Conservation (phyloP, 2,888 invertebrate genomes). For the Quadroppia sp. region DNA sequence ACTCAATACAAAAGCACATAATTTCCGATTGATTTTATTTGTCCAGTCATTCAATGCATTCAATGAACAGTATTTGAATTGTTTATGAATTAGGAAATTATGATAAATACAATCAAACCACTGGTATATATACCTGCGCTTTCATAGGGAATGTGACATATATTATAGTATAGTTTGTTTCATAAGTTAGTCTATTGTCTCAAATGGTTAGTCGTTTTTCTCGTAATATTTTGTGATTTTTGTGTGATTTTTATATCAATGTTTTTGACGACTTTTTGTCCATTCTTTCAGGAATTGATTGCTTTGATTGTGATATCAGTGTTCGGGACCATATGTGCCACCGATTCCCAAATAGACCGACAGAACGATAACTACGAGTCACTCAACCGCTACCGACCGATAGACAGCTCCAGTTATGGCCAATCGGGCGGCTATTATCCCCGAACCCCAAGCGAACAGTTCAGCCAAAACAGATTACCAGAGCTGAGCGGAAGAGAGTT, state of each 20-base stretch:
- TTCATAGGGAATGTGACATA: conserved; percentile 2
- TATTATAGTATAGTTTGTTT: neutral
- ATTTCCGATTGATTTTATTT: conserved; percentile 21
- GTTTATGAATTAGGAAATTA: conserved; percentile 29
- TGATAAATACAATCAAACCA: neutral
- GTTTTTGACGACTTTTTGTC: too few relatives aligned
- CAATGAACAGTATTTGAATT: neutral
- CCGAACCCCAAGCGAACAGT: neutral
- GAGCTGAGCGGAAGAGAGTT: conserved; percentile 25
- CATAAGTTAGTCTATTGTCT: neutral
- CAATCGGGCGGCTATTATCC: conserved; percentile 16
- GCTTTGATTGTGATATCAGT: neutral
- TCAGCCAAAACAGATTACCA: neutral
- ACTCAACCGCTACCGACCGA: neutral
- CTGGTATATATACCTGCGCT: conserved; percentile 13
- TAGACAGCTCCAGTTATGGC: neutral
- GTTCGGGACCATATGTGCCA: neutral
- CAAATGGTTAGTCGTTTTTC: conserved; percentile 6
- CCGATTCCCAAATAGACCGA: neutral
- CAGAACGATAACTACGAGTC: conserved; percentile 24
- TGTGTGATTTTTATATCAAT: neutral
- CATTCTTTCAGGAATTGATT: neutral
- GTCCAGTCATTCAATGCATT: conserved; percentile 32
- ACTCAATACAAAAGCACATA: neutral
- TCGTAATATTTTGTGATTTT: neutral